Base-by-base conservation (phyloP, 1,140 invertebrate genomes). In the Leucophenga varia region DNA sequence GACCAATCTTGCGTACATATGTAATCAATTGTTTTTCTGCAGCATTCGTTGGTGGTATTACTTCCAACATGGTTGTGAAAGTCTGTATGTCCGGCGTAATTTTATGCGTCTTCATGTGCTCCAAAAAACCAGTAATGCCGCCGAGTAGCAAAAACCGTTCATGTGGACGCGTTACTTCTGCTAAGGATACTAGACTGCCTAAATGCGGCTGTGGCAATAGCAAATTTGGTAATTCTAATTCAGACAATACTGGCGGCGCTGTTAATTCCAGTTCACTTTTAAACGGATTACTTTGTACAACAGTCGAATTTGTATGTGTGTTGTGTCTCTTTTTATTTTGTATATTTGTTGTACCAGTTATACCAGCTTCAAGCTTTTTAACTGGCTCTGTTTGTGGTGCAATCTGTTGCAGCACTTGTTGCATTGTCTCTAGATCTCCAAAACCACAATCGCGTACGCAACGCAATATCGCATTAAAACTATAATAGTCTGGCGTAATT, bases 401-500 rank as follows among this genome's bases (percentile, higher is more conserved):
- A 17, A 69, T 72, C 43, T 59, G 44, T 4, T 55, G 20, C 9
- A 72, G 34, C 19, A 80, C 59, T 43, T 83, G 57, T 52, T 83
- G 76, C 43, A 84, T 79, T 17, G 81, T 58, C 37, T 84, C 80
- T 25, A 83, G 61, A 61, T 84, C 77, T 1, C 90, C 91, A 51
- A 93, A 77, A 36, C 84, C 79, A 77, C 90, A 93, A 60, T 95
- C 90, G 54, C 87, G 82, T 1, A 86, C 82, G 68, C 83, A 83
- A 56, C 86, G 79, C 4, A 96, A 61, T 56, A 97, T 76, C 17
- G 94, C 78, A 82, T 95, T 94, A 59, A 89, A 96, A 6, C 82
- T 83, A 52, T 79, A 86, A 48, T 88, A 72, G 63, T 82, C 81
- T 2, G 90, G 90, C 40, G 74, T 79, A 4, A 93, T 77, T 36